Evolutionary conservation across 2,797 vertebrate species (phyloP), one percentile per base, ranked within the genome.

Genomic region (Nannoperca obscura): DNA sequence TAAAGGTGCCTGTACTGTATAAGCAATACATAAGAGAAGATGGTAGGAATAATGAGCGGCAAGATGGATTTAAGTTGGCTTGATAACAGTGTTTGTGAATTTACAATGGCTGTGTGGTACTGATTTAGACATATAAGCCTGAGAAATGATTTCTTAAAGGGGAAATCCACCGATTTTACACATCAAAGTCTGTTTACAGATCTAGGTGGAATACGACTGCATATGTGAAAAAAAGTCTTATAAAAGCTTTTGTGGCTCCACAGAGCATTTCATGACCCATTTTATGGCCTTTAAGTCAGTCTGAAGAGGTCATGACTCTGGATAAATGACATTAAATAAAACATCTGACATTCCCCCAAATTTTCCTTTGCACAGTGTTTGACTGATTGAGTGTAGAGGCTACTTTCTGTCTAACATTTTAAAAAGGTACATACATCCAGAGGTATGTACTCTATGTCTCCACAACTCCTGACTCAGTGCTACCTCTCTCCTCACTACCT

Each of bases 351-450:
- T 62, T 71, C 2, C 17, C 17, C 5, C 4, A 14, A 67, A 63
- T 20, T 30, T 66, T 72, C 22, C 34, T 40, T 1, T 22, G 30
- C 24, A 63, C 6, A 8, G 2, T 44, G 75, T 67, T 61, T 5
- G 62, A 22, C 54, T 76, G 74, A 89, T 22, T 78, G 59, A 83
- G 38, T 32, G n/a, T 9, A 14, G 65, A 81, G 63, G 59, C 75
- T 66, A 76, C 72, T 61, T 76, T 76, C 71, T 27, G n/a, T 50
- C 58, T 68, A 69, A 55, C 59, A 64, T 71, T 71, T 77, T 6
- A 38, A 67, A 30, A 53, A 74, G 24, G 13, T 20, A 34, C 38
- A 46, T 20, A 34, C 38, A 46, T 69, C 30, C 22, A 64, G 34
- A 20, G 65, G 52, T n/a, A 52, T 76, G 55, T 46, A n/a, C 50